Conservation (phyloP, 2,113 vertebrate genomes). For the Cephalophus harveyi region DNA sequence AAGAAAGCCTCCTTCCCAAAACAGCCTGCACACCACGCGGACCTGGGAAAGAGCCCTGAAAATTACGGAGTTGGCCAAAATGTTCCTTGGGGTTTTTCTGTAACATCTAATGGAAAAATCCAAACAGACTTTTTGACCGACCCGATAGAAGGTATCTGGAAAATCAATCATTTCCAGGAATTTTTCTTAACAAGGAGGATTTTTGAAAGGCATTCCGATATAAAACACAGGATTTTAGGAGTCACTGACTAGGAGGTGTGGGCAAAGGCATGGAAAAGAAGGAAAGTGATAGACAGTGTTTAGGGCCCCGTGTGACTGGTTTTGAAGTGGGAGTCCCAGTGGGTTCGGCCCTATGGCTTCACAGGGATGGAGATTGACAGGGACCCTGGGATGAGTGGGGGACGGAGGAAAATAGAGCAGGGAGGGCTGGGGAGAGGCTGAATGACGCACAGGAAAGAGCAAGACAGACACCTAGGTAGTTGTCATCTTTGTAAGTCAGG, state of each 20-base stretch:
- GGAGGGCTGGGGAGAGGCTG: too few relatives aligned
- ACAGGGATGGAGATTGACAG: background rate
- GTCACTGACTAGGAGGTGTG: background rate
- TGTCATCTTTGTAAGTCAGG: background rate
- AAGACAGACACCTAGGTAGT: background rate
- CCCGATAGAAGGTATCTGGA: background rate
- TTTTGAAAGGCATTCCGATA: background rate
- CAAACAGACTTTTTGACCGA: background rate
- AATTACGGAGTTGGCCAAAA: background rate
- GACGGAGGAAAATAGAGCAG: background rate
- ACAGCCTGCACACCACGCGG: background rate
- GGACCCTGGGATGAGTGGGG: background rate
- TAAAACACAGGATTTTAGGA: background rate
- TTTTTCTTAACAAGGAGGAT: background rate
- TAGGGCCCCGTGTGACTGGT: background rate
- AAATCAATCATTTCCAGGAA: background rate
- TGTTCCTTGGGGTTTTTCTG: background rate
- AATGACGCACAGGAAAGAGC: background rate
- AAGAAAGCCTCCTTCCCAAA: background rate
- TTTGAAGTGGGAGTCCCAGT: background rate
- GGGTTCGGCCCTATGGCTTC: too few relatives aligned
- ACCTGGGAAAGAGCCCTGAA: background rate
- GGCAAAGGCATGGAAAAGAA: background rate
- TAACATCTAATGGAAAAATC: background rate
- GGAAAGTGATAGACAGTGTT: background rate